A percentile compares a stretch with the other conserved stretches of the same genome.
Conservation (phyloP, 2,113 vertebrate species). For the Indicator indicator region DNA sequence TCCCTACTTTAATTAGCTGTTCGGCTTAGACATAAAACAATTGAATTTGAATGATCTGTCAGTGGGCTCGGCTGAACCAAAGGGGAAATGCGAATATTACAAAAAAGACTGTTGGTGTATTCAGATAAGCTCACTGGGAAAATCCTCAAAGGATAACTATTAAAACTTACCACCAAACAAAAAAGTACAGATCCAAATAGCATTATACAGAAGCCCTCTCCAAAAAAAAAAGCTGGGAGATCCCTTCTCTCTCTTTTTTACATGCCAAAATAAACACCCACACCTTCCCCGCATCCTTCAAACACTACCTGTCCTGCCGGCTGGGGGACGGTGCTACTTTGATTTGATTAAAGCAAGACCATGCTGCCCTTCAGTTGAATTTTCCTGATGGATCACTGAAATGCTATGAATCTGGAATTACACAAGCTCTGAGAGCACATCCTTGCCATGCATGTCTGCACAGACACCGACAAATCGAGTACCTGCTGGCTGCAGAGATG, state of each 20-base stretch:
- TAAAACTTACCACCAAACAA: conserved; percentile 84
- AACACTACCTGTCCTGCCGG: not conserved
- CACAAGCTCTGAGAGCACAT: not conserved
- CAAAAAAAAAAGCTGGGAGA: conserved; percentile 49
- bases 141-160: conserved; percentile 84
- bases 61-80: conserved; percentile 86
- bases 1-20: conserved; percentile 94
- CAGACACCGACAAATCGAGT: conserved; percentile 63
- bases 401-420: not conserved
- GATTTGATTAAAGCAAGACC: not conserved
- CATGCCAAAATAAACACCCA: conserved; percentile 1
- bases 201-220: conserved; percentile 65
- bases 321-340: not conserved
- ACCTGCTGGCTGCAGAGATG: conserved; percentile 30
- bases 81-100: conserved; percentile 85
- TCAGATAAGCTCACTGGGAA: conserved; percentile 81
- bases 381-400: not conserved
- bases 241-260: conserved; percentile 33
- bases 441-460: conserved; percentile 66
- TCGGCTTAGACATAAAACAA: conserved; percentile 91
- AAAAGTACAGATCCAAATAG: conserved; percentile 77
- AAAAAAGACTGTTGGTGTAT: conserved; percentile 85
- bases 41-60: conserved; percentile 91
- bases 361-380: not conserved
- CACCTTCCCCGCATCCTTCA: not conserved